A percentile compares a stretch with the other conserved stretches of the same genome.
These are phyloP conservation scores for Helicorthomorpha holstii DNA, from an alignment of 1,140 invertebrate genomes.

Conservation along the genomic window DNA sequence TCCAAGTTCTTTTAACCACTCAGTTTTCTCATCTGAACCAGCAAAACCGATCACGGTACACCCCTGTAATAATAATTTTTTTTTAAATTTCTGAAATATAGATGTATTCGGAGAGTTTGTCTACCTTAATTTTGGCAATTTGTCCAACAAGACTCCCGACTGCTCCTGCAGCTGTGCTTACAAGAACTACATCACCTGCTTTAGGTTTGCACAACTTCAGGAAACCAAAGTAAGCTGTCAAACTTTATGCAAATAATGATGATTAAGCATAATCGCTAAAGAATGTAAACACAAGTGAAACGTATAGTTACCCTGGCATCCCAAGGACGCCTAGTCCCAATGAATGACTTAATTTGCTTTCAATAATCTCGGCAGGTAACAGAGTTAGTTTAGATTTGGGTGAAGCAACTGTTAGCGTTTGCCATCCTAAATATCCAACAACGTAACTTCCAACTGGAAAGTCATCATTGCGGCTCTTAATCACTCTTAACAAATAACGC, in stretches of 20 bases:
- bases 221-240: constrained; percentile 53
- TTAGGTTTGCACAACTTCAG: constrained; percentile 47
- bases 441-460: constrained; percentile 40
- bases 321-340: constrained; percentile 39
- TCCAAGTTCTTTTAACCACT: constrained; percentile 44
- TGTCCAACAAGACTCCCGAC: constrained; percentile 53
- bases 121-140: constrained; percentile 48
- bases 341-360: constrained; percentile 35
- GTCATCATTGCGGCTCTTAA: constrained; percentile 39
- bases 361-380: constrained; percentile 27
- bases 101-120: constrained; percentile 10
- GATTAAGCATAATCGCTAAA: no score
- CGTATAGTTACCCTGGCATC: constrained; percentile 35
- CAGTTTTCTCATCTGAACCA: constrained; percentile 46
- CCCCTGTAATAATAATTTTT: constrained; percentile 23
- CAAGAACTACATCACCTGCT: constrained; percentile 44
- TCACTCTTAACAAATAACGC: constrained; percentile 16
- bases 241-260: no score
- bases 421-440: constrained; percentile 40
- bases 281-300: neutral
- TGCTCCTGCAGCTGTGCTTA: constrained; percentile 42
- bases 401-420: constrained; percentile 30
- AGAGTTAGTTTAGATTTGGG: constrained; percentile 8
- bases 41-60: constrained; percentile 51
- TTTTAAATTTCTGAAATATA: neutral